A percentile compares a stretch with the other conserved stretches of the same genome.
Evolutionary conservation across 2,888 invertebrate species (phyloP).

Genomic region (Rosalia funebris): DNA sequence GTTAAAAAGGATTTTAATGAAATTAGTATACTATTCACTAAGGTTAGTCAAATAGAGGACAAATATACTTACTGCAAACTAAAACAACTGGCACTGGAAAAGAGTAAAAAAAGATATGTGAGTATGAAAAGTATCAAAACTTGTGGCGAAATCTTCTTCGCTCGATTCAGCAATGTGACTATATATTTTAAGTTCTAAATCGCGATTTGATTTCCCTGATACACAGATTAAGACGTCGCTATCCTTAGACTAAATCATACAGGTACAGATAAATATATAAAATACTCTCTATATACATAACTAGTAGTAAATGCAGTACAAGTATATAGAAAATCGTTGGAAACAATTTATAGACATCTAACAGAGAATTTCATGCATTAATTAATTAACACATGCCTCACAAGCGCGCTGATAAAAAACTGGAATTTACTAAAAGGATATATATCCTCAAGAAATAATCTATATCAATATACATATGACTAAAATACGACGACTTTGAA

Average conservation of each 20-base stretch:
- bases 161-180: neutral
- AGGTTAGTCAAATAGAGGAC: slow-evolving; percentile 2
- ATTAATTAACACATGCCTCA: neutral
- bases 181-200: neutral
- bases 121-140: slow-evolving; percentile 1
- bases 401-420: neutral
- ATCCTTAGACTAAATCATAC: neutral
- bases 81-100: slow-evolving; percentile 61
- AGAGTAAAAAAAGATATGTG: slow-evolving; percentile 44
- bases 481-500: too few species aligned
- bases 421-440: too few species aligned
- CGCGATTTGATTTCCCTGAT: neutral
- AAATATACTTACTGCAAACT: slow-evolving; percentile 60
- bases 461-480: too few species aligned
- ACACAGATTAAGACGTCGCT: neutral
- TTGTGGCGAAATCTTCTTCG: neutral
- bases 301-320: too few species aligned
- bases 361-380: too few species aligned
- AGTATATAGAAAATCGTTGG: too few species aligned
- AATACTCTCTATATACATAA: neutral
- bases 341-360: too few species aligned
- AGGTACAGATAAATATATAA: neutral
- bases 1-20: too few species aligned
- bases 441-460: too few species aligned
- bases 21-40: too few species aligned